Base-by-base conservation (phyloP, 2,797 vertebrate genomes). In the Vespertilio murinus region DNA sequence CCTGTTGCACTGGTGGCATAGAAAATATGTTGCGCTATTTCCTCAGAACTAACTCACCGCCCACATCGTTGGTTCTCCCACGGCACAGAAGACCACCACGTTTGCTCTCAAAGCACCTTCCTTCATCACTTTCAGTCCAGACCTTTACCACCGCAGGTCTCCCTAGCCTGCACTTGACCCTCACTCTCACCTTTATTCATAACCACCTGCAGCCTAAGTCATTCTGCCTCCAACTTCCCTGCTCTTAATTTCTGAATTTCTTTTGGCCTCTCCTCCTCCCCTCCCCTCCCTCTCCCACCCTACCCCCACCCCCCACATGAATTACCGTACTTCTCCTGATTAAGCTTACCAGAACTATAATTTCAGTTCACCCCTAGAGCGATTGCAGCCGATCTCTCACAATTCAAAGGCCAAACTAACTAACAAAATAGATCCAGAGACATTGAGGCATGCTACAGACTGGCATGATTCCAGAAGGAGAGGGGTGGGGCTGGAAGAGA, bases 291-390 rank as follows among this genome's bases (percentile, higher is more conserved):
- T n/a, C n/a, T n/a, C n/a, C n/a, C n/a, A n/a, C n/a, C n/a, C n/a
- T n/a, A n/a, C n/a, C n/a, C 2, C 22, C 6, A 0, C 20, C 1
- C 8, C 2, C 8, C 23, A 14, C 54, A 2, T 52, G 70, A 93
- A 92, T 88, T 16, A 86, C n/a, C n/a, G n/a, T n/a, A n/a, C n/a
- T 88, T 75, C 56, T 84, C 56, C 45, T 47, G 28, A 64, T 78
- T 52, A 45, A 85, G 69, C 11, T 35, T 65, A 86, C 74, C 47
- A 71, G 70, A 65, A 83, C 45, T 47, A 22, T 28, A 49, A 86
- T 56, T 91, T 79, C 8, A 89, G 40, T 42, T 83, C n/a, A 75
- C 18, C 25, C 40, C 33, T 11, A 5, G 10, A 67, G 17, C 49
- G 17, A 67, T 35, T 67, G 64, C 64, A 73, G 75, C 33, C 54